phyloP scores from a whole-genome alignment of 2,113 vertebrate species.

The Lathamus discolor region DNA sequence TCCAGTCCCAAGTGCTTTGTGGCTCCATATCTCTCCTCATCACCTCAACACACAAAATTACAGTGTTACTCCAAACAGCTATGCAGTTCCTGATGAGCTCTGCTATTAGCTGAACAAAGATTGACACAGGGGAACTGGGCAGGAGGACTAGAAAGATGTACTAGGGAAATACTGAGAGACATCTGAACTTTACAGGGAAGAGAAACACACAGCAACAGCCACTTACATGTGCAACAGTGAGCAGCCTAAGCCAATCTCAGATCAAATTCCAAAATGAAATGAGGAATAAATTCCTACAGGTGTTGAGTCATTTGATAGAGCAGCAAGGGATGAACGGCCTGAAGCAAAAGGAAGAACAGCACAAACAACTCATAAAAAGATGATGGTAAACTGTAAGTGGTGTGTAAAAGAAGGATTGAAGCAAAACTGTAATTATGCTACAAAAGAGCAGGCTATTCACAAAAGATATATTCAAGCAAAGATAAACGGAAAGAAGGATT shows the following conservation, averaged over 20 bases:
- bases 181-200: background rate
- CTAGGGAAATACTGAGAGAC: background rate
- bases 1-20: background rate
- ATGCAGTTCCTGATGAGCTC: background rate
- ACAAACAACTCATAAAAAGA: constrained; percentile 1
- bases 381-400: background rate
- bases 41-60: background rate
- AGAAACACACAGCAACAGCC: background rate
- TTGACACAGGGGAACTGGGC: background rate
- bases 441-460: constrained; percentile 4
- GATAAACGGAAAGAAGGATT: constrained; percentile 3
- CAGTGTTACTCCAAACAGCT: background rate
- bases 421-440: constrained; percentile 33
- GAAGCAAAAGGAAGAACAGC: background rate
- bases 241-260: background rate
- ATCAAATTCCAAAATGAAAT: background rate
- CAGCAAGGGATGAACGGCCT: background rate
- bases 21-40: background rate
- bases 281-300: background rate
- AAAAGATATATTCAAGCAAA: background rate
- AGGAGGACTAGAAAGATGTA: background rate
- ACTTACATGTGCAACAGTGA: background rate
- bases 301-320: background rate
- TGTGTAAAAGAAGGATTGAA: background rate
- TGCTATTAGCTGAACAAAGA: background rate